Evolutionary conservation across 2,888 invertebrate species (phyloP).

Genomic region (Watsonalla binaria): DNA sequence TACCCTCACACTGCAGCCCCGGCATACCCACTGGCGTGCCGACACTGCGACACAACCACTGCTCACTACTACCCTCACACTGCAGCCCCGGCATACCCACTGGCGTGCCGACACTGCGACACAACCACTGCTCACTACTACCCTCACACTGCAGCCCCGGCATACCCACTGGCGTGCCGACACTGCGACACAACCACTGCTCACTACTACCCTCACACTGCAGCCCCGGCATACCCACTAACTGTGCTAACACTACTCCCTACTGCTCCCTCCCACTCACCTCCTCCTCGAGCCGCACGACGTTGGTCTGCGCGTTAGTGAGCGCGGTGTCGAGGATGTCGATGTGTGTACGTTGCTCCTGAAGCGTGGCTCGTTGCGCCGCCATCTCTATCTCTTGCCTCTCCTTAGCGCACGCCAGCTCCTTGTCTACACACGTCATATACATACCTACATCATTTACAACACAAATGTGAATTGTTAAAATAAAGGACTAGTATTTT

Average conservation of each 20-base stretch:
- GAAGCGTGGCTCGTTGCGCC: constrained; percentile 91
- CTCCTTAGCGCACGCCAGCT: constrained; percentile 92
- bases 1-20: constrained; percentile 88
- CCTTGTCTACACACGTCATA: constrained; percentile 83
- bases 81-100: no score
- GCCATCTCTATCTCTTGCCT: constrained; percentile 94
- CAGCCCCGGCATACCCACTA: constrained; percentile 83
- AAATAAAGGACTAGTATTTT: not conserved
- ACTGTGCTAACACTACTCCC: constrained; percentile 90
- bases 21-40: constrained; percentile 91
- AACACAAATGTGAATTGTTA: not conserved
- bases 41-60: constrained; percentile 72
- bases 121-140: no score
- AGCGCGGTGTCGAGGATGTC: constrained; percentile 95
- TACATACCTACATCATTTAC: not conserved
- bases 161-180: not conserved
- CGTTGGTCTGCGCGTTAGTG: constrained; percentile 93
- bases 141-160: not conserved
- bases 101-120: no score
- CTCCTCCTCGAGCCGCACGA: constrained; percentile 92
- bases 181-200: no score
- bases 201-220: constrained; percentile 69
- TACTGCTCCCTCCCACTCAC: constrained; percentile 68
- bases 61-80: no score
- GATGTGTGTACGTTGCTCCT: constrained; percentile 95